Evolutionary conservation across 1,140 invertebrate species (phyloP).

Genomic region (Drosophila sucinea): DNA sequence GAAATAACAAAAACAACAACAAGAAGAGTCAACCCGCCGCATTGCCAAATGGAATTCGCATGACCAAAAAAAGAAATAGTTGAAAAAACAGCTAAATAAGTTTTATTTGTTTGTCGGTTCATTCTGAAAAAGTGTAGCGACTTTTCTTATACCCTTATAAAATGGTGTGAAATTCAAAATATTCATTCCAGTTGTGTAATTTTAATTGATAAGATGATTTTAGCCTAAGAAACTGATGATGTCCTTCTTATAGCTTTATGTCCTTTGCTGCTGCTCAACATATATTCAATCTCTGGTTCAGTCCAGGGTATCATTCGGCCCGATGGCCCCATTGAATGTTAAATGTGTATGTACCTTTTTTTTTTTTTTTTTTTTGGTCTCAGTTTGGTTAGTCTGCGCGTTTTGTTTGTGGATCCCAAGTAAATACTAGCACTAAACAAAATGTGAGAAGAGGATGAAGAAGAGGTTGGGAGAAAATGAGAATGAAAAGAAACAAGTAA

Average conservation of each 20-base stretch:
- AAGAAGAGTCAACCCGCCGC: conserved; percentile 50
- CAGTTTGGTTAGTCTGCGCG: conserved; percentile 44
- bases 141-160: not conserved
- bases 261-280: too few species aligned
- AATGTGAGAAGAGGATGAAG: not conserved
- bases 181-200: too few species aligned
- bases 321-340: conserved; percentile 8
- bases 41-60: conserved; percentile 47
- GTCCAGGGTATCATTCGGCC: not conserved
- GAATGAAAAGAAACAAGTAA: conserved; percentile 6
- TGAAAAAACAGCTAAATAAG: conserved; percentile 35
- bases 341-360: conserved; percentile 28
- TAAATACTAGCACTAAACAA: conserved; percentile 43
- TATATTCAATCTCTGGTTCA: too few species aligned
- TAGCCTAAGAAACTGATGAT: too few species aligned
- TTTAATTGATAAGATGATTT: too few species aligned
- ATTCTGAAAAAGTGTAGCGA: not conserved
- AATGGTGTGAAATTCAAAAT: too few species aligned
- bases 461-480: not conserved
- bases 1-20: not conserved
- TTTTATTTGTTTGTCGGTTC: conserved; percentile 26
- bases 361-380: conserved; percentile 25
- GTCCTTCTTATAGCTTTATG: too few species aligned
- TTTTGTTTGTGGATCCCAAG: conserved; percentile 34
- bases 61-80: conserved; percentile 20